Conservation (phyloP, 2,797 vertebrate genomes). For the Takifugu ocellatus region DNA sequence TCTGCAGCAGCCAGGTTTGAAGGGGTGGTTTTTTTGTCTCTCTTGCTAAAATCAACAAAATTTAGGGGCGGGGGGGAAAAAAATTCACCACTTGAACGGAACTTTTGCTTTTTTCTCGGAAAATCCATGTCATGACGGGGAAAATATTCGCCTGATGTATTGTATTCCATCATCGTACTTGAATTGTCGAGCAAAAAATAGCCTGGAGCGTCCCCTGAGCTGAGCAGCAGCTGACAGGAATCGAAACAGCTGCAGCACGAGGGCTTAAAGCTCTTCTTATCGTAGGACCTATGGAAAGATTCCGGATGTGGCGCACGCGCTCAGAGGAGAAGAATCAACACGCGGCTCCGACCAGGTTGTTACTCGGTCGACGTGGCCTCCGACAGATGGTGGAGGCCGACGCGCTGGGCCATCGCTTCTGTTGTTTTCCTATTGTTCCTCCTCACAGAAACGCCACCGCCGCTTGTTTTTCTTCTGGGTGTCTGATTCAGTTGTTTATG, state of each 20-base stretch:
- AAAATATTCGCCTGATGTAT: constrained; percentile 6
- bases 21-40: not conserved
- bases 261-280: constrained; percentile 5
- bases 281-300: no score
- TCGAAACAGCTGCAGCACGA: not conserved
- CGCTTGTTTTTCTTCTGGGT: constrained; percentile 28
- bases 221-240: constrained; percentile 9
- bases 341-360: not conserved
- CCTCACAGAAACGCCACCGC: constrained; percentile 14
- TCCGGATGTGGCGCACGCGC: no score
- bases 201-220: constrained; percentile 3
- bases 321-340: not conserved
- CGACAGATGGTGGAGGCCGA: not conserved
- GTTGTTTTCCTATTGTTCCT: constrained; percentile 18
- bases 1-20: not conserved
- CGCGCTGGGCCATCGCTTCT: not conserved
- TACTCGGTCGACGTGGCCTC: constrained; percentile 14
- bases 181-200: constrained; percentile 5
- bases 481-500: constrained; percentile 34
- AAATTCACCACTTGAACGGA: not conserved
- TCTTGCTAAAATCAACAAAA: constrained; percentile 2
- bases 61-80: constrained; percentile 4
- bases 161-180: constrained; percentile 16
- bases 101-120: not conserved
- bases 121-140: constrained; percentile 22